Evolutionary conservation across 2,797 vertebrate species (phyloP).

Genomic region (Epinephelus coioides): DNA sequence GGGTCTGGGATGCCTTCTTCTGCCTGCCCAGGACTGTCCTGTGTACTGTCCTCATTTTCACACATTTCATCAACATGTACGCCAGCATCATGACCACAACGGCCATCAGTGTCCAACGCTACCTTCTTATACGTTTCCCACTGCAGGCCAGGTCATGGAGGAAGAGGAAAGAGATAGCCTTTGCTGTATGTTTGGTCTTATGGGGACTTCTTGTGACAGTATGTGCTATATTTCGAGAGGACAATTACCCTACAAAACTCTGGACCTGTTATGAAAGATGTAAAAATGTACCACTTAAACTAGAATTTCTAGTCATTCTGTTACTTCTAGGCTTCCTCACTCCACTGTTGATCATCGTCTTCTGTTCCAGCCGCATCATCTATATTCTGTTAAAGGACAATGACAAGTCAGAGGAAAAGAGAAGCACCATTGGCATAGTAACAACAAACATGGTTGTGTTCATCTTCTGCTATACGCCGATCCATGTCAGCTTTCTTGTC

Average conservation of each 20-base stretch:
- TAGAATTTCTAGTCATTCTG: background rate
- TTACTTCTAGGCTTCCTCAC: constrained; percentile 65
- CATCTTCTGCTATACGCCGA: constrained; percentile 87
- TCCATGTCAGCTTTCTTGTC: constrained; percentile 77
- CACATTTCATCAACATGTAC: constrained; percentile 86
- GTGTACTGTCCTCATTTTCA: constrained; percentile 75
- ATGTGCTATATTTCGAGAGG: rapidly evolving
- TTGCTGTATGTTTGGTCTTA: constrained; percentile 68
- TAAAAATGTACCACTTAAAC: rapidly evolving
- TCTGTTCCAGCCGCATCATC: constrained; percentile 79
- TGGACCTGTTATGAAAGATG: constrained; percentile 70
- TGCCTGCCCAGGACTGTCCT: background rate
- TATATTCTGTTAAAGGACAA: constrained; percentile 56
- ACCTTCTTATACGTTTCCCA: constrained; percentile 76
- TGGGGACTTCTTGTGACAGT: constrained; percentile 61
- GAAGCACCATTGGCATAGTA: constrained; percentile 74
- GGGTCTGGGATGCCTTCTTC: constrained; percentile 69
- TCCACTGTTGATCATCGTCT: constrained; percentile 67
- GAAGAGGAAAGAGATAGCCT: constrained; percentile 64
- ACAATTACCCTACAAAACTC: constrained; percentile 30
- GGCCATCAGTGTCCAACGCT: constrained; percentile 83
- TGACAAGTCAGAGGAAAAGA: constrained; percentile 48
- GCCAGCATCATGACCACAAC: constrained; percentile 80
- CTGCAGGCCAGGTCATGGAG: constrained; percentile 57
- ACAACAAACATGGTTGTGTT: constrained; percentile 87